phyloP scores from a whole-genome alignment of 23 tunicate species.

The Trididemnum miniatum region DNA sequence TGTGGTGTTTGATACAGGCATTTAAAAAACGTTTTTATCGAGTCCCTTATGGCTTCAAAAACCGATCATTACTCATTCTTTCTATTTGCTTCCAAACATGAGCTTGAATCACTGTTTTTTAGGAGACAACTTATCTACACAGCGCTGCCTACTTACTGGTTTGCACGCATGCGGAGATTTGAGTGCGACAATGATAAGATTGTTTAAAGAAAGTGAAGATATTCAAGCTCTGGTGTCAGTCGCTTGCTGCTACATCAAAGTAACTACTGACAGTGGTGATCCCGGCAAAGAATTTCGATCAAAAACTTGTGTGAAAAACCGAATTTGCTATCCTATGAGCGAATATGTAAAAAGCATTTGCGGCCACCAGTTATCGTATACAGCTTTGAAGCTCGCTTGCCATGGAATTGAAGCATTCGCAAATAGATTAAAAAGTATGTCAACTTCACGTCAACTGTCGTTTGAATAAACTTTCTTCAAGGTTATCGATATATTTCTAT shows the following conservation, averaged over 20 bases:
- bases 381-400: constrained; percentile 51
- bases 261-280: constrained; percentile 17
- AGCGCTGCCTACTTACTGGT: constrained; percentile 53
- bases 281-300: neutral
- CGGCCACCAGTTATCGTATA: constrained; percentile 44
- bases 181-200: constrained; percentile 79
- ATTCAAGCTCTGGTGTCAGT: constrained; percentile 67
- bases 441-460: too few species aligned
- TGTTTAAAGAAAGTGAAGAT: constrained; percentile 47
- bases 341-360: constrained; percentile 17
- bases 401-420: constrained; percentile 58
- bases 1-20: too few species aligned
- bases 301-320: neutral
- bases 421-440: constrained; percentile 13
- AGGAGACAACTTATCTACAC: too few species aligned
- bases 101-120: too few species aligned
- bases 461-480: too few species aligned
- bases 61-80: too few species aligned
- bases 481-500: too few species aligned
- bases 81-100: too few species aligned
- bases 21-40: too few species aligned
- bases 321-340: constrained; percentile 68
- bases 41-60: too few species aligned
- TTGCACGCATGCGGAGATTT: constrained; percentile 95
- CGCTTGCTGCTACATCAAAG: constrained; percentile 90